phyloP scores from a whole-genome alignment of 2,888 invertebrate genomes.

The Nematopogon swammerdamellus region DNA sequence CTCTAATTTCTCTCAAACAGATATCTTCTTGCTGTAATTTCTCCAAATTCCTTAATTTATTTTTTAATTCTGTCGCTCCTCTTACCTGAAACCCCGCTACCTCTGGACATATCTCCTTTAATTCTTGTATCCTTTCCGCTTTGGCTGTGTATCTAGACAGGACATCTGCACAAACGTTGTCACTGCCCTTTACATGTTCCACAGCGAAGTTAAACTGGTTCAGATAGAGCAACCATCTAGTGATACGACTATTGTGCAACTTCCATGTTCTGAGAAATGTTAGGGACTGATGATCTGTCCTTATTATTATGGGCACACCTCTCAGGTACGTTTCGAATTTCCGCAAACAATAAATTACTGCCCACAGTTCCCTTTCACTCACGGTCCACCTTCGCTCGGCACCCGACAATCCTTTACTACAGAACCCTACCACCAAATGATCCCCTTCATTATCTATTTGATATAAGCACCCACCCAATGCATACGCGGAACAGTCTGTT shows the following conservation, averaged over 20 bases:
- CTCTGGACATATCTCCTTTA: no score
- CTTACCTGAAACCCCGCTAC: no score
- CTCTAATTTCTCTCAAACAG: no score
- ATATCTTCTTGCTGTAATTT: no score
- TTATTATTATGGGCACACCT: conserved; percentile 12
- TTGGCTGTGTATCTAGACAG: no score
- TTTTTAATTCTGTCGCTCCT: no score
- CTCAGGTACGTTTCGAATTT: conserved; percentile 16
- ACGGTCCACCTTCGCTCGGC: conserved; percentile 14
- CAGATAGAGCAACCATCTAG: conserved; percentile 13
- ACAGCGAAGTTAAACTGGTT: conserved; percentile 13
- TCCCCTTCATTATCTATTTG: conserved; percentile 10
- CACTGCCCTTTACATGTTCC: no score
- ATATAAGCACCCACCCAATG: conserved; percentile 12
- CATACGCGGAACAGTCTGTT: conserved; percentile 10
- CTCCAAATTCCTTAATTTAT: no score
- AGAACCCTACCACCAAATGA: conserved; percentile 9
- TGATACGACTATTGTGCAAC: conserved; percentile 12
- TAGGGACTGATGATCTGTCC: conserved; percentile 14
- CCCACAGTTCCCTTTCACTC: conserved; percentile 15
- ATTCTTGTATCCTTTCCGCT: no score
- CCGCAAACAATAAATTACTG: conserved; percentile 12
- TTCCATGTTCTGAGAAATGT: conserved; percentile 14
- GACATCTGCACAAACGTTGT: no score
- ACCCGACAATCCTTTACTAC: conserved; percentile 11